Evolutionary conservation across 2,888 invertebrate genomes (phyloP).

Genomic region (Acronicta psi): DNA sequence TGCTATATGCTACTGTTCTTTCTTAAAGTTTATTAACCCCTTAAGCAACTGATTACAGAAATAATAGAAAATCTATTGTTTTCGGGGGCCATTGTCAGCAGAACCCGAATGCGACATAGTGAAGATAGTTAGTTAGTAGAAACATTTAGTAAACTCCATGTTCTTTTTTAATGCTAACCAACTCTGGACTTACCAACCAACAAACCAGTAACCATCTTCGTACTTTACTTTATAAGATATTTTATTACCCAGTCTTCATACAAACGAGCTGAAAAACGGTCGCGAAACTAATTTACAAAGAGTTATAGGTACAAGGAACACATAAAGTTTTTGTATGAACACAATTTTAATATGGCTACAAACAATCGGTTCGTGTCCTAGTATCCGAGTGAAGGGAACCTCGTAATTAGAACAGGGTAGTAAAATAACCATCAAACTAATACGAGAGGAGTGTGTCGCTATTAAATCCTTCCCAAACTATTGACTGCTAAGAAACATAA

Average conservation of each 20-base stretch:
- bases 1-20: too few relatives aligned
- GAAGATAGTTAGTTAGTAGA: too few relatives aligned
- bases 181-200: too few relatives aligned
- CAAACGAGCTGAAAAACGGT: constrained; percentile 57
- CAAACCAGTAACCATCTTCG: neutral
- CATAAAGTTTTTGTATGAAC: constrained; percentile 79
- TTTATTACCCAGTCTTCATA: constrained; percentile 44
- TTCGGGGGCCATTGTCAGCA: too few relatives aligned
- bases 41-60: too few relatives aligned
- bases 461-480: constrained; percentile 65
- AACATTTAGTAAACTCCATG: too few relatives aligned
- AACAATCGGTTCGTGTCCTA: constrained; percentile 79
- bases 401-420: constrained; percentile 84
- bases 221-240: constrained; percentile 25
- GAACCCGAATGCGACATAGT: too few relatives aligned
- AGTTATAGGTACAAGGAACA: constrained; percentile 69
- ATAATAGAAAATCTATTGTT: too few relatives aligned
- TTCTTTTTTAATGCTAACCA: too few relatives aligned
- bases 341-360: constrained; percentile 73
- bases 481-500: constrained; percentile 14
- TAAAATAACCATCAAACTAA: constrained; percentile 87
- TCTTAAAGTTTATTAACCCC: too few relatives aligned
- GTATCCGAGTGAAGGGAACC: constrained; percentile 79
- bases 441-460: constrained; percentile 77
- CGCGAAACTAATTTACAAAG: constrained; percentile 79